Evolutionary conservation across 2,888 invertebrate species (phyloP).

Genomic region (Pseudococcus longispinus): DNA sequence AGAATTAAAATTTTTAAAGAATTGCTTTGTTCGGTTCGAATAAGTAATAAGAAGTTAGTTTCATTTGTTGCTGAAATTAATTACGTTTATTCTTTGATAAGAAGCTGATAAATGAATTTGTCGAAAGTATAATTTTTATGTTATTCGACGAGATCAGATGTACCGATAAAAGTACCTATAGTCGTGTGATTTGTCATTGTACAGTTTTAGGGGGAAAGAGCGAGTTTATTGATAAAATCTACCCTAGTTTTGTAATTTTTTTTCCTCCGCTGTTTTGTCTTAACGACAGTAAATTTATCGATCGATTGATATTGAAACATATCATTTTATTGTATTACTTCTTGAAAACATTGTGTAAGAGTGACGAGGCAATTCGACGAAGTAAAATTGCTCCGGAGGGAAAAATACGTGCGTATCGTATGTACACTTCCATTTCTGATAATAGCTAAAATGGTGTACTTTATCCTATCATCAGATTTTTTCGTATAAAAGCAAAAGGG

Average conservation of each 20-base stretch:
- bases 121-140: not conserved
- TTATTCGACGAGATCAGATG: not conserved
- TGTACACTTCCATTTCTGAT: not conserved
- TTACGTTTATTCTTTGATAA: not conserved
- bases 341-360: not conserved
- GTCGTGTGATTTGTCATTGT: conserved; percentile 35
- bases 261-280: not conserved
- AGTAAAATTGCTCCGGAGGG: conserved; percentile 31
- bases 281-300: conserved; percentile 29
- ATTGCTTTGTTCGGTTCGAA: not conserved
- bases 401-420: conserved; percentile 10
- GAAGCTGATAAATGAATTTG: not conserved
- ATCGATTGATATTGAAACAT: conserved; percentile 32
- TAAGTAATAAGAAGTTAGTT: not conserved
- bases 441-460: not conserved
- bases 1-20: not conserved
- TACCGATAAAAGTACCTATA: not conserved
- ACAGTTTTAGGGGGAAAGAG: conserved; percentile 11
- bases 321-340: conserved; percentile 36
- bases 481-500: not conserved
- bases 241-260: conserved; percentile 36
- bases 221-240: conserved; percentile 35
- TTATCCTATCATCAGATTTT: conserved; percentile 10
- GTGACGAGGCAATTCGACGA: conserved; percentile 22
- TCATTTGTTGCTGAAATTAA: not conserved